These are phyloP conservation scores for Neosilurus mollespiculum DNA, from an alignment of 2,797 vertebrate genomes.

Conservation along the genomic window DNA sequence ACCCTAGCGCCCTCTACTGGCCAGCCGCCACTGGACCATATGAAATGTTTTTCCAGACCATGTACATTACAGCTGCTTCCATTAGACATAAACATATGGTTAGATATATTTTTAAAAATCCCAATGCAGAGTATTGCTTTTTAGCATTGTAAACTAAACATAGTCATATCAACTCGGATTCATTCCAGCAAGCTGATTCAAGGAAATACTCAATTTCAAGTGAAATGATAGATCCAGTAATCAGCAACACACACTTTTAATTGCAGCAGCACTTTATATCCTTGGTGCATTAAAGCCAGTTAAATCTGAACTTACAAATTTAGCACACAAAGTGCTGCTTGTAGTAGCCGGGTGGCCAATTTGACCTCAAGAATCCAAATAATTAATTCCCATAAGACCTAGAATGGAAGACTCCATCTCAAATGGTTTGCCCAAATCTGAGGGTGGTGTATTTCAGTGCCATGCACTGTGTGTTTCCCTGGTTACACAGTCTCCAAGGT, in stretches of 20 bases:
- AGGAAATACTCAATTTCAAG: constrained; percentile 16
- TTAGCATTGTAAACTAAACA: constrained; percentile 11
- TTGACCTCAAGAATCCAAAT: constrained; percentile 30
- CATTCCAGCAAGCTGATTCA: constrained; percentile 15
- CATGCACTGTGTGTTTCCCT: constrained; percentile 53
- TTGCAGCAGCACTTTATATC: not conserved
- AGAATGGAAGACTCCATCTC: constrained; percentile 32
- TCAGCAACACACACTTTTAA: not conserved
- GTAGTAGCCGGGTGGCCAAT: constrained; percentile 23
- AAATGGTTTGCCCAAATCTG: constrained; percentile 49
- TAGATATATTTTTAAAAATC: not conserved
- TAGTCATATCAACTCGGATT: not conserved
- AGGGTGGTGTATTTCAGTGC: constrained; percentile 39
- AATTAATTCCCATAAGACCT: constrained; percentile 36
- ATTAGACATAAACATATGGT: not conserved
- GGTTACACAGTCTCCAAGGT: constrained; percentile 59
- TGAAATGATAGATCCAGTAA: constrained; percentile 7
- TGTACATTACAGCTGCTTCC: not conserved
- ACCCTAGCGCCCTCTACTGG: too few relatives aligned
- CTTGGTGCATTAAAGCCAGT: not conserved
- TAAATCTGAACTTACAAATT: not conserved
- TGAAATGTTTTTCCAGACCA: not conserved
- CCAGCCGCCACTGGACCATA: not conserved
- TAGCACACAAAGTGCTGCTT: constrained; percentile 35
- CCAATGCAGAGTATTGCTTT: not conserved